Evolutionary conservation across 64 coral and sea anemone genomes (phyloP), one percentile per base, ranked within the genome.

Genomic region (Pocillopora verrucosa): DNA sequence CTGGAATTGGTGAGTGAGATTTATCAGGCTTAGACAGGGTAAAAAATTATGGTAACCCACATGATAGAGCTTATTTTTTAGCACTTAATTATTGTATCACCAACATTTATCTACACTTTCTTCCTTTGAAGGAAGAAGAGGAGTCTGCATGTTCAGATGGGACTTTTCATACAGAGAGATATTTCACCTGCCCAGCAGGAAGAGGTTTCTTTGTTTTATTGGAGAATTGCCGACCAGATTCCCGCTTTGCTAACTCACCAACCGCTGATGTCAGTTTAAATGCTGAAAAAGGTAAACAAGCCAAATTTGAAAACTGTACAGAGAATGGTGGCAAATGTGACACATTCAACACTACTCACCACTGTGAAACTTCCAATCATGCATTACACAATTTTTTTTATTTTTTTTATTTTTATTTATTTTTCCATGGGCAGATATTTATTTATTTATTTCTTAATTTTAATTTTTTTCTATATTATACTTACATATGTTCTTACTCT

Each of bases 171-270:
- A 93, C 87, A 26, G 58, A 12, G 13, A 89, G 96, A 56, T 98
- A 98, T 37, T 98, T 98, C 36, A 80, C 75, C 7, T 98, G 96
- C 79, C 96, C 92, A 63, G 15, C 90, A 30, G 87, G 96, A 58
- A 90, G 90, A 89, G 96, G 87, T 20, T 98, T 94, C 37, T 98
- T 98, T 81, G 74, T 87, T 77, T 51, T 91, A 62, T 72, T 98
- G 59, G 51, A 73, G 3, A 76, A 94, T 30, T 98, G 96, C 61
- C 64, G 45, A 25, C 79, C 16, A 80, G 96, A 98, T 62, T 98
- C 90, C 16, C 61, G 96, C 15, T 90, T 98, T 76, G 51, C 26
- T 6, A 75, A 90, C 57, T 83, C 92, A 60, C 65, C 82, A 77
- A 73, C 2, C 1, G 61, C 11, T 34, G 57, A 34, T 20, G 34